phyloP scores from a whole-genome alignment of 2,797 vertebrate species.

The Sebastes oblongus region DNA sequence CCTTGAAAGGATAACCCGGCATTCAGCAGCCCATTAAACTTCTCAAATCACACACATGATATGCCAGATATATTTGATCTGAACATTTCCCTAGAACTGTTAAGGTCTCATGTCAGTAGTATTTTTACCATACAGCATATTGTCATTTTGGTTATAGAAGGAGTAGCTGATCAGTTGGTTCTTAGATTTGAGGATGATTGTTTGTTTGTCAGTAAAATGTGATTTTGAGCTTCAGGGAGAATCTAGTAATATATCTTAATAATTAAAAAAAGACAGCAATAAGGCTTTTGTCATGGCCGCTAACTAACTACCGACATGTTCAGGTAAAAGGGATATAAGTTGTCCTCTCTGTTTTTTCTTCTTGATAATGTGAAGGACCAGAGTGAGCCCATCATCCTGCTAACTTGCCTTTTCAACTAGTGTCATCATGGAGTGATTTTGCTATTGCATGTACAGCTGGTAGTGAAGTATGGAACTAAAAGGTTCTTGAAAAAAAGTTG shows the following conservation, averaged over 20 bases:
- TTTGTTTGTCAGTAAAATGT: not conserved
- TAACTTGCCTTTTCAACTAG: not conserved
- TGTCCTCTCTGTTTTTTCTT: not conserved
- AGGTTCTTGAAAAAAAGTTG: not conserved
- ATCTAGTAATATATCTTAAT: not conserved
- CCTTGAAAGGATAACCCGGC: not conserved
- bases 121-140: not conserved
- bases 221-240: not conserved
- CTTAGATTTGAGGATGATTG: not conserved
- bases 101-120: not conserved
- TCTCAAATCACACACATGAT: constrained; percentile 11
- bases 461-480: not conserved
- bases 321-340: not conserved
- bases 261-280: not conserved
- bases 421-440: not conserved
- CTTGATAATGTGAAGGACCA: not conserved
- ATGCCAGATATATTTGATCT: not conserved
- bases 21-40: not conserved
- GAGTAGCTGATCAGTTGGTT: not conserved
- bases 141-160: not conserved
- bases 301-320: not conserved
- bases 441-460: not conserved
- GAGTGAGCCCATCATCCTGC: not conserved
- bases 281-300: not conserved
- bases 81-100: not conserved